These are phyloP conservation scores for Carduelis carduelis DNA, from an alignment of 2,797 vertebrate genomes.

Conservation along the genomic window DNA sequence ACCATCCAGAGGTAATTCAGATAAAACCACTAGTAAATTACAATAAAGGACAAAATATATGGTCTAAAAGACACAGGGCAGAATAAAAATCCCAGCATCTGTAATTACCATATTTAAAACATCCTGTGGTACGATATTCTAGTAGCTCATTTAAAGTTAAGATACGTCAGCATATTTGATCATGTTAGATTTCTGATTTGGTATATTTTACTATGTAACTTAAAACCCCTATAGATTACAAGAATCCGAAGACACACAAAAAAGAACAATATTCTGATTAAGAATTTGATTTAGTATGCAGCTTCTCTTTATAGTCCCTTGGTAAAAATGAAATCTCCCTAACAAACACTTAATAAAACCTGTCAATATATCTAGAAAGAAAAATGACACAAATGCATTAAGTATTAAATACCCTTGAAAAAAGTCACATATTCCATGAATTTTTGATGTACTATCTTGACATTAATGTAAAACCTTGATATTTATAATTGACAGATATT, in stretches of 20 bases:
- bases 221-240: slow-evolving; percentile 64
- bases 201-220: slow-evolving; percentile 50
- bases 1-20: background rate
- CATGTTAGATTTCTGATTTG: slow-evolving; percentile 60
- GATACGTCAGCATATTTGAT: slow-evolving; percentile 62
- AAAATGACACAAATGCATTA: slow-evolving; percentile 87
- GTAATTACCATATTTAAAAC: slow-evolving; percentile 65
- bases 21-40: background rate
- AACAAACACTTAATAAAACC: slow-evolving; percentile 88
- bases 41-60: background rate
- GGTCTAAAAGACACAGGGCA: slow-evolving; percentile 27
- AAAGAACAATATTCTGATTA: slow-evolving; percentile 75
- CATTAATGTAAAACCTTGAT: slow-evolving; percentile 87
- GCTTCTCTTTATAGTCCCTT: slow-evolving; percentile 78
- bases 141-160: slow-evolving; percentile 64
- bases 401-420: slow-evolving; percentile 85
- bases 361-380: slow-evolving; percentile 83
- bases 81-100: slow-evolving; percentile 27
- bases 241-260: slow-evolving; percentile 66
- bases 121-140: slow-evolving; percentile 19
- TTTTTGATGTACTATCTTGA: slow-evolving; percentile 88
- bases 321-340: slow-evolving; percentile 80
- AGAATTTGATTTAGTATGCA: slow-evolving; percentile 79
- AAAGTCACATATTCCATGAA: slow-evolving; percentile 85
- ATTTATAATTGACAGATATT: slow-evolving; percentile 89